Evolutionary conservation across 2,797 vertebrate genomes (phyloP).

Genomic region (Chlorospingus flavigularis): DNA sequence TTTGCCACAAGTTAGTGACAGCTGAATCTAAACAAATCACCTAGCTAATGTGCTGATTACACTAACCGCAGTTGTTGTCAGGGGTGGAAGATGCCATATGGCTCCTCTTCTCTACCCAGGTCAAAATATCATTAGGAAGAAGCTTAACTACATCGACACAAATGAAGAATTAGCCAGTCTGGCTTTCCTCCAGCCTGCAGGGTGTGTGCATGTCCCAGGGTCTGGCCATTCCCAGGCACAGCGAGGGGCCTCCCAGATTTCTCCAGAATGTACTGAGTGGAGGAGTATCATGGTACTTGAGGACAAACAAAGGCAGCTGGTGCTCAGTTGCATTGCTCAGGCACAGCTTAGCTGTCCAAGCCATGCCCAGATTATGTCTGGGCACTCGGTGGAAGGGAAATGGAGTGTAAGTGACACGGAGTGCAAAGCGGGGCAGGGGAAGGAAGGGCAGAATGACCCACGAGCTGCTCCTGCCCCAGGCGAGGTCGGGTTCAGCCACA

Average conservation of each 20-base stretch:
- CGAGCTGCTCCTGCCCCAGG: background rate
- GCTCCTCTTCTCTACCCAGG: slow-evolving; percentile 23
- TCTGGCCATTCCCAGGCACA: background rate
- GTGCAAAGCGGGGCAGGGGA: accelerated
- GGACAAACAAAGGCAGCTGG: slow-evolving; percentile 42
- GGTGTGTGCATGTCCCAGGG: accelerated
- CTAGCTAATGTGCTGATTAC: background rate
- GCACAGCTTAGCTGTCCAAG: background rate
- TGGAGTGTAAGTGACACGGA: accelerated
- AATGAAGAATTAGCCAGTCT: background rate
- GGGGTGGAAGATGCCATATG: slow-evolving; percentile 26
- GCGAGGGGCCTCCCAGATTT: background rate
- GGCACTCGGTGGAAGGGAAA: background rate
- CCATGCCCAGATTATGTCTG: background rate
- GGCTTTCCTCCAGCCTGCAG: background rate
- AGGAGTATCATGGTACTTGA: background rate
- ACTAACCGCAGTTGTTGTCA: slow-evolving; percentile 23
- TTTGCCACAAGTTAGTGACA: slow-evolving; percentile 1
- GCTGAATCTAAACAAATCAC: slow-evolving; percentile 30
- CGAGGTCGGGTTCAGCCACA: background rate
- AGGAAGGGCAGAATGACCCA: accelerated
- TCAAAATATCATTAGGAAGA: slow-evolving; percentile 32
- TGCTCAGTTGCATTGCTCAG: background rate
- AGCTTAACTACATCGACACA: background rate
- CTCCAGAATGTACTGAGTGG: background rate